Percentiles rank a stretch among this genome's conserved stretches.
phyloP scores from a whole-genome alignment of 2,113 vertebrate species.

The Caretta caretta region DNA sequence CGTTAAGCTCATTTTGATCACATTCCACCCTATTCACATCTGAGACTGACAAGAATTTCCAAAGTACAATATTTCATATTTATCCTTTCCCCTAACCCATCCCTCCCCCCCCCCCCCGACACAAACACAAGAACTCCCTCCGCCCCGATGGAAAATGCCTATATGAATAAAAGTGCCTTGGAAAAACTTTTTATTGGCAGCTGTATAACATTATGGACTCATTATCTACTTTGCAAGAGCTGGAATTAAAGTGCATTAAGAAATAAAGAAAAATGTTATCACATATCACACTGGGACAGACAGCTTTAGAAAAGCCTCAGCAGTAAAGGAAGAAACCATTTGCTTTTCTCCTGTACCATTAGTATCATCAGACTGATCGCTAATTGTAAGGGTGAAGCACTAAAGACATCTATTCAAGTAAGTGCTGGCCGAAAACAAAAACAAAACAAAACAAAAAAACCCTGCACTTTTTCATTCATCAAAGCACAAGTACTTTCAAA shows the following conservation, averaged over 20 bases:
- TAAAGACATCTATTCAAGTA: constrained; percentile 72
- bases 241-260: constrained; percentile 60
- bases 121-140: neutral
- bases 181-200: constrained; percentile 54
- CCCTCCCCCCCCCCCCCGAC: neutral
- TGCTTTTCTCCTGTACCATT: constrained; percentile 35
- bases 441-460: too few species aligned
- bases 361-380: constrained; percentile 53
- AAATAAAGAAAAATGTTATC: constrained; percentile 63
- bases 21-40: neutral
- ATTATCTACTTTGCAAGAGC: constrained; percentile 52
- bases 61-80: constrained; percentile 36
- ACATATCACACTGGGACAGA: constrained; percentile 35
- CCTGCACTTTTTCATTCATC: constrained; percentile 38
- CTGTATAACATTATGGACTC: constrained; percentile 46
- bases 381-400: constrained; percentile 66
- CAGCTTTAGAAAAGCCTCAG: constrained; percentile 62
- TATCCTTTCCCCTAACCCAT: constrained; percentile 31
- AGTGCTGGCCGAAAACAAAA: constrained; percentile 23
- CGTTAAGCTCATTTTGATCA: constrained; percentile 20
- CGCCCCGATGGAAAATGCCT: constrained; percentile 3
- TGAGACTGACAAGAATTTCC: constrained; percentile 15
- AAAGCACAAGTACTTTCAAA: constrained; percentile 69
- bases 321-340: constrained; percentile 56
- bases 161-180: constrained; percentile 46